Percentiles rank a stretch among this genome's conserved stretches.
Evolutionary conservation across 2,888 invertebrate species (phyloP).

Genomic region (Ochlodes sylvanus): DNA sequence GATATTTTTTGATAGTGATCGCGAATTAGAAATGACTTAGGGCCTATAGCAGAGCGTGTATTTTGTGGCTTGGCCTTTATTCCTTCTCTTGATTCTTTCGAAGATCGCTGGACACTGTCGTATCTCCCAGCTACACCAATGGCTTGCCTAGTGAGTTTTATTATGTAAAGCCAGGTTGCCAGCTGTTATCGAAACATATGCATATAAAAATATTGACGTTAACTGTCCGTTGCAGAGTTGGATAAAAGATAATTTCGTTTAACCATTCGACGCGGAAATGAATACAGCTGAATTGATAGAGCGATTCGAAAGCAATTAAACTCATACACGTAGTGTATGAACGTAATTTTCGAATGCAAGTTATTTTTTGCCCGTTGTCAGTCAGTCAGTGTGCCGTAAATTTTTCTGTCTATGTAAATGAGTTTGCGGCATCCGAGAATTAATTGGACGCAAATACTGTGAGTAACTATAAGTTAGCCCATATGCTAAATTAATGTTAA

Average conservation of each 20-base stretch:
- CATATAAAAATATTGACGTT: not conserved
- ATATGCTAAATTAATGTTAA: too few relatives aligned
- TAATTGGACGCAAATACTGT: too few relatives aligned
- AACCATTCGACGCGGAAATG: conserved; percentile 1
- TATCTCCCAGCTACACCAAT: too few relatives aligned
- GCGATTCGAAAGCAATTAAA: conserved; percentile 2
- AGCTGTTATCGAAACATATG: not conserved
- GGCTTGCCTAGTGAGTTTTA: too few relatives aligned
- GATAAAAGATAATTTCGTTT: conserved; percentile 5
- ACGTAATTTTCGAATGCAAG: conserved; percentile 5
- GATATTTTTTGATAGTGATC: too few relatives aligned
- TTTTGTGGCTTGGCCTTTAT: too few relatives aligned
- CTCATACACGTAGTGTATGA: not conserved
- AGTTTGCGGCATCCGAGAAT: not conserved
- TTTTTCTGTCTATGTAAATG: not conserved
- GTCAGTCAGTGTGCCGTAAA: not conserved
- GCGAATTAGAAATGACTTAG: too few relatives aligned
- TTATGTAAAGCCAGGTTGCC: too few relatives aligned
- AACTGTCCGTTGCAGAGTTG: not conserved
- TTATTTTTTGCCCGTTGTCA: not conserved
- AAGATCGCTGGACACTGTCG: too few relatives aligned
- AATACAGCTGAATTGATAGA: conserved; percentile 5
- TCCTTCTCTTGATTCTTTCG: too few relatives aligned
- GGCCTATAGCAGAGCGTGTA: too few relatives aligned
- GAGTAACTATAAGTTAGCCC: too few relatives aligned